Conservation (phyloP, 1,140 invertebrate genomes). For the Papilio dardanus region DNA sequence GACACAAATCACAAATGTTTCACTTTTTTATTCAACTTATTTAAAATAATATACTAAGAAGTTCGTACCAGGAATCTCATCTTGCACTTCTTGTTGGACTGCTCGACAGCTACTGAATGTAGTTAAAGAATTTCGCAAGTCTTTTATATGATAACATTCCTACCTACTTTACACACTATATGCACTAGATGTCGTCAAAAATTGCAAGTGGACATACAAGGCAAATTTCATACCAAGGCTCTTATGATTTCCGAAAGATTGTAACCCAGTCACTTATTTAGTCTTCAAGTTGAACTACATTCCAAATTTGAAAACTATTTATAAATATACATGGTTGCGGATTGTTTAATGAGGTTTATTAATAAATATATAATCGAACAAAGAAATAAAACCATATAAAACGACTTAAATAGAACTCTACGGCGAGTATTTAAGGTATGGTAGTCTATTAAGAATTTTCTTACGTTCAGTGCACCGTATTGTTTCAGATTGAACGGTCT, state of each 20-base stretch:
- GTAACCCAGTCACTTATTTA: background rate
- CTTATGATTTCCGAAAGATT: slow-evolving; percentile 8
- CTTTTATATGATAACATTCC: slow-evolving; percentile 65
- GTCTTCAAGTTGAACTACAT: background rate
- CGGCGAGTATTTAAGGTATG: no score
- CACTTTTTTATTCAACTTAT: background rate
- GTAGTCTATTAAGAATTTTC: no score
- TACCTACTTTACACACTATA: slow-evolving; percentile 48
- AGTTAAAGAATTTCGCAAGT: slow-evolving; percentile 45
- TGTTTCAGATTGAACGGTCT: no score
- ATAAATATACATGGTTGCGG: background rate
- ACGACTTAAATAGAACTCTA: no score
- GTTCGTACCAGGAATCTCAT: slow-evolving; percentile 78
- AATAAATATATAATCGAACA: background rate
- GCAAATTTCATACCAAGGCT: slow-evolving; percentile 27
- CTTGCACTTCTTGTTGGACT: slow-evolving; percentile 78
- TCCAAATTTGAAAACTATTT: background rate
- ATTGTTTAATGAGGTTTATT: slow-evolving; percentile 1
- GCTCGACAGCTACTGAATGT: slow-evolving; percentile 78
- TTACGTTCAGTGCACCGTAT: no score
- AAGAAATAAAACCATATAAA: no score
- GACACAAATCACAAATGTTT: no score
- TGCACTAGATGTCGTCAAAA: slow-evolving; percentile 46
- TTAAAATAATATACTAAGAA: slow-evolving; percentile 33
- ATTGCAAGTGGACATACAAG: slow-evolving; percentile 41